Conservation (phyloP, 1,140 invertebrate species). For the Ceratina calcarata region DNA sequence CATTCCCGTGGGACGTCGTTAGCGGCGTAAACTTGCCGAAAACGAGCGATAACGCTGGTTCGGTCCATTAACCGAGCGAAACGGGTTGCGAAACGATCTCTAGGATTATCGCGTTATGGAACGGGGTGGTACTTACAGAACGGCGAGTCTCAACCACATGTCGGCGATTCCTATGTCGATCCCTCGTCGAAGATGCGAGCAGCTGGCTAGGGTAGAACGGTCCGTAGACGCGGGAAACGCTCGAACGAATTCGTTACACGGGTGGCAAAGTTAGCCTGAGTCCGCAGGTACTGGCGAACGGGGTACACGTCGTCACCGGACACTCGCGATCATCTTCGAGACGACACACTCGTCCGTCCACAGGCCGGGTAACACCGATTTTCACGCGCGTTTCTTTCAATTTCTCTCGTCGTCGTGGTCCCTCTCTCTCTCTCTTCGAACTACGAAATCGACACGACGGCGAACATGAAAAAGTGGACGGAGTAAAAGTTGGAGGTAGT, state of each 20-base stretch:
- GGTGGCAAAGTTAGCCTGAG: background rate
- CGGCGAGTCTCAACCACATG: constrained; percentile 74
- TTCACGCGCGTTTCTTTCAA: background rate
- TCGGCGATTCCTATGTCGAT: constrained; percentile 69
- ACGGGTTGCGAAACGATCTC: background rate
- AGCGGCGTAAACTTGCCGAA: no score
- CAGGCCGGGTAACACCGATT: constrained; percentile 1
- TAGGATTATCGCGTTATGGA: background rate
- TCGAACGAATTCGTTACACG: background rate
- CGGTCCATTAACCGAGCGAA: constrained; percentile 8
- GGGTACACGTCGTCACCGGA: constrained; percentile 63
- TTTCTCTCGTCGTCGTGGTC: background rate
- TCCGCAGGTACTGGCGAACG: constrained; percentile 4
- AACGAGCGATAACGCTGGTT: background rate
- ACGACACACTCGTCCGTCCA: constrained; percentile 49
- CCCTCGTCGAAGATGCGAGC: background rate
- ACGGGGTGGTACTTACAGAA: constrained; percentile 72
- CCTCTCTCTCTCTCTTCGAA: background rate
- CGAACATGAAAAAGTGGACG: constrained; percentile 7
- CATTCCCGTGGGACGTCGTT: background rate
- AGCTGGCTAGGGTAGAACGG: constrained; percentile 5
- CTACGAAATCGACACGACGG: background rate
- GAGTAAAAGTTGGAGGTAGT: constrained; percentile 76
- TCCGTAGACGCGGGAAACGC: background rate
- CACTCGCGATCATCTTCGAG: constrained; percentile 69